Conservation (phyloP, 2,888 invertebrate genomes). For the Hypomecis atomaria region DNA sequence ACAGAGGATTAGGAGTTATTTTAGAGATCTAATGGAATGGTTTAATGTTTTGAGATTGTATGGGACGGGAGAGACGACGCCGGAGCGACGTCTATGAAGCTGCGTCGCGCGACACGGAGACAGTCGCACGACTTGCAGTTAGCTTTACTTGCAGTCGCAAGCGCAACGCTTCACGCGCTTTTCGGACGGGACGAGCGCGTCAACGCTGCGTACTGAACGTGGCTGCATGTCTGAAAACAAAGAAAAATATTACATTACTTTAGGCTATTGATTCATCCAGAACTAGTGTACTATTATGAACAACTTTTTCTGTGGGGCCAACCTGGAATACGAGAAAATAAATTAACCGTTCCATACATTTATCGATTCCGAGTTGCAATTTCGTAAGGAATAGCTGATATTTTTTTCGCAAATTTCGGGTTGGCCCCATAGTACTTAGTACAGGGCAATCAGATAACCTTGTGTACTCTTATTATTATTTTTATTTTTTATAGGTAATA, state of each 20-base stretch:
- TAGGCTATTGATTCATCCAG: too few species aligned
- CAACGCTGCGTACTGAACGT: slow-evolving; percentile 87
- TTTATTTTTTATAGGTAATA: too few species aligned
- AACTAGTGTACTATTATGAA: too few species aligned
- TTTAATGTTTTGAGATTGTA: slow-evolving; percentile 49
- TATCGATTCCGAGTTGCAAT: too few species aligned
- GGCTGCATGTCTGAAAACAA: slow-evolving; percentile 90
- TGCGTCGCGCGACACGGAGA: slow-evolving; percentile 23
- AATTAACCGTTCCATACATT: too few species aligned
- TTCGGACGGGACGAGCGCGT: slow-evolving; percentile 78
- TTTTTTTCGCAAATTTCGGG: too few species aligned
- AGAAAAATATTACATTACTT: slow-evolving; percentile 19
- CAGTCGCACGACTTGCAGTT: slow-evolving; percentile 7
- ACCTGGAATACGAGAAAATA: too few species aligned
- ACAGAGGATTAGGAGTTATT: slow-evolving; percentile 58
- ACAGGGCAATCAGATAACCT: too few species aligned
- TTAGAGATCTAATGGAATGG: slow-evolving; percentile 40
- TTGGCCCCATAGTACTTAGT: too few species aligned
- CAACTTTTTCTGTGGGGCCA: too few species aligned
- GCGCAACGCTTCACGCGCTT: slow-evolving; percentile 90
- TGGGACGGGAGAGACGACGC: slow-evolving; percentile 57
- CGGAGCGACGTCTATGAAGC: slow-evolving; percentile 37
- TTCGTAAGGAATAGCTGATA: too few species aligned
- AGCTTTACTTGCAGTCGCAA: slow-evolving; percentile 87
- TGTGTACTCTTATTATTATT: too few species aligned